phyloP scores from a whole-genome alignment of 1,140 invertebrate species.

The Pectinophora gossypiella region DNA sequence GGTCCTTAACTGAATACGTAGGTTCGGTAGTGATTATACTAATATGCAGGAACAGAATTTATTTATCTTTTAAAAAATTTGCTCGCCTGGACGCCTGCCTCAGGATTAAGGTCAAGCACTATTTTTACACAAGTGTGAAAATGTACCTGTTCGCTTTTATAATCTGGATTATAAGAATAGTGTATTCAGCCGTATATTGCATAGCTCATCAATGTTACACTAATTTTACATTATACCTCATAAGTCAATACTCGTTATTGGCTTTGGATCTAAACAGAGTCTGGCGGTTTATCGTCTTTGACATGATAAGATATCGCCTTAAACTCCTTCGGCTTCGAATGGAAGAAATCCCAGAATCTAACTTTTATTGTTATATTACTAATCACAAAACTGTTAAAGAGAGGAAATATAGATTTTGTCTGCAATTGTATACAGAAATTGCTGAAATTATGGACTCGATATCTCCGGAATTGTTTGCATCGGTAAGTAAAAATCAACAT shows the following conservation, averaged over 20 bases:
- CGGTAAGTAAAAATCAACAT: conserved; percentile 29
- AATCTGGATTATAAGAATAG: conserved; percentile 35
- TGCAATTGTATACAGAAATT: conserved; percentile 43
- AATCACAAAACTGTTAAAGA: conserved; percentile 44
- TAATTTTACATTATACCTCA: conserved; percentile 26
- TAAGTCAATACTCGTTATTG: conserved; percentile 39
- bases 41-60: conserved; percentile 33
- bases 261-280: conserved; percentile 52
- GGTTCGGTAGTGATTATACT: conserved; percentile 32
- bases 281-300: conserved; percentile 48
- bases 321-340: conserved; percentile 39
- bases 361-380: conserved; percentile 44
- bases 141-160: conserved; percentile 23
- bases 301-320: conserved; percentile 45
- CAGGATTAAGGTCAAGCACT: conserved; percentile 35
- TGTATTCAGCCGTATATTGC: conserved; percentile 37
- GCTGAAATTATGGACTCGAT: conserved; percentile 46
- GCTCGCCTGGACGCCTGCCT: conserved; percentile 36
- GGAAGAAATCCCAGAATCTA: conserved; percentile 29
- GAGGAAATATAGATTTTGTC: conserved; percentile 42
- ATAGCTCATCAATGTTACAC: conserved; percentile 27
- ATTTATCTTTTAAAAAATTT: conserved; percentile 32
- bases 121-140: conserved; percentile 22
- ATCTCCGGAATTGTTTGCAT: conserved; percentile 45
- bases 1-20: conserved; percentile 48